phyloP scores from a whole-genome alignment of 2,888 invertebrate species.

The Spialia ferax region DNA sequence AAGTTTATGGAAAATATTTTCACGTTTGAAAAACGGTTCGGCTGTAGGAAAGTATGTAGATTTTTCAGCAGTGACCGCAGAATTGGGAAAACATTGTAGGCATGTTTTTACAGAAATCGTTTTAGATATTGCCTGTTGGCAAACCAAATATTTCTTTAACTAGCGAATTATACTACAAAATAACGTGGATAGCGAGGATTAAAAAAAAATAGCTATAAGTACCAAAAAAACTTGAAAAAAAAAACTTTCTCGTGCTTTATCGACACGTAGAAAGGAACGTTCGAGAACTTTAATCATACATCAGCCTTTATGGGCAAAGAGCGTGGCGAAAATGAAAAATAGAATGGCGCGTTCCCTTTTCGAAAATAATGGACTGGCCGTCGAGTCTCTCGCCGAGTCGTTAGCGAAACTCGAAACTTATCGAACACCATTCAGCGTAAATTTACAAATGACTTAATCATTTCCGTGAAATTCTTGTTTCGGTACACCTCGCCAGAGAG shows the following conservation, averaged over 20 bases:
- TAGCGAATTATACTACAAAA: no score
- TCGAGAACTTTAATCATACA: slow-evolving; percentile 70
- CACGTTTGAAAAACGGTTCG: slow-evolving; percentile 33
- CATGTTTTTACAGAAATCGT: background rate
- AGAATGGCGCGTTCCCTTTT: slow-evolving; percentile 67
- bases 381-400: slow-evolving; percentile 71
- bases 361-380: slow-evolving; percentile 79
- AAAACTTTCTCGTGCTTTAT: slow-evolving; percentile 35
- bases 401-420: slow-evolving; percentile 67
- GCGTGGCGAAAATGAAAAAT: slow-evolving; percentile 62
- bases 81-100: slow-evolving; percentile 10
- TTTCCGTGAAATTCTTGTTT: slow-evolving; percentile 54
- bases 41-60: slow-evolving; percentile 33
- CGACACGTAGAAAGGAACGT: slow-evolving; percentile 42
- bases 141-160: no score
- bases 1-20: slow-evolving; percentile 39
- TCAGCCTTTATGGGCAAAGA: slow-evolving; percentile 63
- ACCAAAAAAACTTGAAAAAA: slow-evolving; percentile 34
- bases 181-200: background rate
- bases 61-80: background rate
- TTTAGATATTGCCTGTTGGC: no score
- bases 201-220: background rate
- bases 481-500: slow-evolving; percentile 44
- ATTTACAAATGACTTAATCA: slow-evolving; percentile 74
- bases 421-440: slow-evolving; percentile 61